Percentiles rank a stretch among this genome's conserved stretches.
Evolutionary conservation across 2,888 invertebrate genomes (phyloP).

Genomic region (Rhamnusium bicolor): DNA sequence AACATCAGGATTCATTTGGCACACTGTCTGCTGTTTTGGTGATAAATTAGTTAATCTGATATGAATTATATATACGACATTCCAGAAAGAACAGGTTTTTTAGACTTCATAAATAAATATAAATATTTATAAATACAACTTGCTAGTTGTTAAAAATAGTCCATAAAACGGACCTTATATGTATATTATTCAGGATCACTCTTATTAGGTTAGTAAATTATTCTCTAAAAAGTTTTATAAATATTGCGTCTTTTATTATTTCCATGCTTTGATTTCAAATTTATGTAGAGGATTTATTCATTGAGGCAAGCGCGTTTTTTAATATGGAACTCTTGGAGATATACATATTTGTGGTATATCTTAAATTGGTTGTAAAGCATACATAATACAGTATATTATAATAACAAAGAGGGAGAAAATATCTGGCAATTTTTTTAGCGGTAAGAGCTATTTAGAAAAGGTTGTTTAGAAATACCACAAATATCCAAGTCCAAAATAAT

Average conservation of each 20-base stretch:
- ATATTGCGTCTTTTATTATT: neutral
- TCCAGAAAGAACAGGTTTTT: neutral
- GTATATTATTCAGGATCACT: conserved; percentile 16
- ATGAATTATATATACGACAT: neutral
- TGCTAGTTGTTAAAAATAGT: conserved; percentile 10
- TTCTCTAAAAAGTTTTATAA: neutral
- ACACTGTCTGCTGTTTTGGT: neutral
- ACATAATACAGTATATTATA: too few relatives aligned
- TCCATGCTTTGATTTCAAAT: neutral
- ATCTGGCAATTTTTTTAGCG: too few relatives aligned
- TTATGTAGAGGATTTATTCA: too few relatives aligned
- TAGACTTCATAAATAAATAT: neutral
- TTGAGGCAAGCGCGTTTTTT: too few relatives aligned
- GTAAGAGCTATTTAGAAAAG: too few relatives aligned
- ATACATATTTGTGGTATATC: too few relatives aligned
- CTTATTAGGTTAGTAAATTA: conserved; percentile 11
- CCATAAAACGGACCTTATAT: conserved; percentile 7
- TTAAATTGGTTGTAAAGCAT: too few relatives aligned
- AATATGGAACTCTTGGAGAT: too few relatives aligned
- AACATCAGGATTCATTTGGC: neutral
- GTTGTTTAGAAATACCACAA: too few relatives aligned
- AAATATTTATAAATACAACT: conserved; percentile 5
- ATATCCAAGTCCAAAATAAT: too few relatives aligned
- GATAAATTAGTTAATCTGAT: neutral
- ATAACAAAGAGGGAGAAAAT: too few relatives aligned